Percentiles rank a stretch among this genome's conserved stretches.
Evolutionary conservation across 2,888 invertebrate genomes (phyloP).

Genomic region (Caenorhabditis sp.): DNA sequence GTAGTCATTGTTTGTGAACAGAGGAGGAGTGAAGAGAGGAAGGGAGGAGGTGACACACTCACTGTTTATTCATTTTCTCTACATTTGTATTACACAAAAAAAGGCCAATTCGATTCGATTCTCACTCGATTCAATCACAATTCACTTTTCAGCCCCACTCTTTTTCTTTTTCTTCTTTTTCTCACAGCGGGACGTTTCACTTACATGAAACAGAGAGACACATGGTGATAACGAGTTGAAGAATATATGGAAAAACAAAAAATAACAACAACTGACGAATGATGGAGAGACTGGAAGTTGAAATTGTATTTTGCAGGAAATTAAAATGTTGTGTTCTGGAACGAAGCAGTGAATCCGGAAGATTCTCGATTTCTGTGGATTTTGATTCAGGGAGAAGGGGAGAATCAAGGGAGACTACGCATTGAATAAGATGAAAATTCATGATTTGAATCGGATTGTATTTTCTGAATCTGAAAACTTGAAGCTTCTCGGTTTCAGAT

Average conservation of each 20-base stretch:
- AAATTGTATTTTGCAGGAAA: constrained; percentile 11
- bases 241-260: constrained; percentile 1
- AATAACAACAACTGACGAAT: constrained; percentile 23
- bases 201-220: constrained; percentile 37
- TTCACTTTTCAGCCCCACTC: constrained; percentile 44
- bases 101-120: constrained; percentile 2
- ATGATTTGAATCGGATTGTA: too few species aligned
- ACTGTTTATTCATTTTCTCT: constrained; percentile 56
- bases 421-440: background rate
- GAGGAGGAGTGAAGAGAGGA: constrained; percentile 1
- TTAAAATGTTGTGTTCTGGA: constrained; percentile 26
- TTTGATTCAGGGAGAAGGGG: background rate
- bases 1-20: constrained; percentile 40
- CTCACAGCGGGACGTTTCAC: constrained; percentile 58
- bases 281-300: background rate
- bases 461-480: too few species aligned
- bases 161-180: background rate
- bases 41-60: constrained; percentile 21
- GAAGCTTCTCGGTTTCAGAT: too few species aligned
- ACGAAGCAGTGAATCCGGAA: constrained; percentile 21
- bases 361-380: background rate
- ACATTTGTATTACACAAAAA: constrained; percentile 34
- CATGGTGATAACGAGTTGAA: constrained; percentile 35
- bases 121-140: constrained; percentile 36
- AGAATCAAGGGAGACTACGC: too few species aligned